phyloP scores from a whole-genome alignment of 2,888 invertebrate genomes.

The Tinea trinotella region DNA sequence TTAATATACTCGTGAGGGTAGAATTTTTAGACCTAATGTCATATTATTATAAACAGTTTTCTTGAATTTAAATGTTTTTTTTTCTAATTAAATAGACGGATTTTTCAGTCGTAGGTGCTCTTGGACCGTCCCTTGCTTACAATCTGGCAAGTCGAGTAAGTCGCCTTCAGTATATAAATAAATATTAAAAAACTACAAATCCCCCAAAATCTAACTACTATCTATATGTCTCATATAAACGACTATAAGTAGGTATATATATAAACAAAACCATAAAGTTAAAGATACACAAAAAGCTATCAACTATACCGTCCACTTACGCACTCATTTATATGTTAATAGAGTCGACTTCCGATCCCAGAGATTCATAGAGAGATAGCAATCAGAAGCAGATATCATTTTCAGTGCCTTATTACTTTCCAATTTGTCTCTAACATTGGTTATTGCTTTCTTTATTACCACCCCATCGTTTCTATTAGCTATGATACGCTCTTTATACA shows the following conservation, averaged over 20 bases:
- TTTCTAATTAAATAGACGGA: too few relatives aligned
- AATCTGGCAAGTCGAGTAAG: too few relatives aligned
- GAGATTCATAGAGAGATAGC: conserved; percentile 64
- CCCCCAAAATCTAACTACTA: too few relatives aligned
- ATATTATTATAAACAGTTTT: not conserved
- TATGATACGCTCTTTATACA: not conserved
- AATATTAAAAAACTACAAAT: not conserved
- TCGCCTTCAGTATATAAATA: not conserved
- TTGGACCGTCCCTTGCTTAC: too few relatives aligned
- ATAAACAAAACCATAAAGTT: not conserved
- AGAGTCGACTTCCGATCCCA: conserved; percentile 49
- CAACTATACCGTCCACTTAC: conserved; percentile 53
- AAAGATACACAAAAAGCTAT: conserved; percentile 11
- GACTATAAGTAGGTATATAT: too few relatives aligned
- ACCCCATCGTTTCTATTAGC: conserved; percentile 40
- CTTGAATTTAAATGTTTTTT: not conserved
- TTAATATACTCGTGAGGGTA: not conserved
- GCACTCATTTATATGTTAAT: conserved; percentile 71
- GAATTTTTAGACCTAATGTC: not conserved
- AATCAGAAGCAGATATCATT: conserved; percentile 65
- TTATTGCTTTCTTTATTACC: conserved; percentile 60
- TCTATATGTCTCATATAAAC: too few relatives aligned
- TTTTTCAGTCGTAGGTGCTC: too few relatives aligned
- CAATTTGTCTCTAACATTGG: conserved; percentile 67
- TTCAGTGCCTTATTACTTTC: conserved; percentile 71